A percentile compares a stretch with the other conserved stretches of the same genome.
Conservation (phyloP, 2,888 invertebrate genomes). For the Nebria brevicollis region DNA sequence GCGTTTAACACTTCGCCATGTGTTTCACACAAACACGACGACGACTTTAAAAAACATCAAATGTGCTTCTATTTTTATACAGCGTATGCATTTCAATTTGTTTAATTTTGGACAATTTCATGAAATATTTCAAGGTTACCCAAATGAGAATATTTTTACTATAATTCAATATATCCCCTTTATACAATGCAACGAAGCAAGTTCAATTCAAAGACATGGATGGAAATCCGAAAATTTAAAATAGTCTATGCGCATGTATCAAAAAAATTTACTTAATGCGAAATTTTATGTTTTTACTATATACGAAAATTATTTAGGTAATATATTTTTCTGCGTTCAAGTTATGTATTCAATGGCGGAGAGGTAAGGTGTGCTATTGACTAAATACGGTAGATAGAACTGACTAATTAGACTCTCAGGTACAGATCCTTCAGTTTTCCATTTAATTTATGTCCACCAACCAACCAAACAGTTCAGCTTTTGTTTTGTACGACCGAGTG, state of each 20-base stretch:
- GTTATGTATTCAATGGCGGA: neutral
- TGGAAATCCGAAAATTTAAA: too few species aligned
- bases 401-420: neutral
- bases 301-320: neutral
- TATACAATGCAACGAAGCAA: too few species aligned
- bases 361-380: neutral
- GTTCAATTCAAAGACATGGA: too few species aligned
- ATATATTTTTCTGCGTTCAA: neutral
- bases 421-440: neutral
- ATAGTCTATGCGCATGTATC: neutral
- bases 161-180: neutral
- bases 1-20: slow-evolving; percentile 37
- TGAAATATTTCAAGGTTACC: neutral
- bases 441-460: slow-evolving; percentile 13
- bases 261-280: neutral
- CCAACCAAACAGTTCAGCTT: slow-evolving; percentile 2
- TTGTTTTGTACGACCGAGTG: slow-evolving; percentile 18
- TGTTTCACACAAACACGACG: slow-evolving; percentile 12
- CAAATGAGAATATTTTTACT: neutral
- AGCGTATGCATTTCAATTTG: neutral
- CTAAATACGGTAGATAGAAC: neutral
- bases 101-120: neutral
- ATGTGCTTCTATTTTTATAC: neutral
- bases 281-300: neutral
- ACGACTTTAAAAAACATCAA: neutral